Evolutionary conservation across 2,888 invertebrate species (phyloP).

Genomic region (Drosophila nr. fundita): DNA sequence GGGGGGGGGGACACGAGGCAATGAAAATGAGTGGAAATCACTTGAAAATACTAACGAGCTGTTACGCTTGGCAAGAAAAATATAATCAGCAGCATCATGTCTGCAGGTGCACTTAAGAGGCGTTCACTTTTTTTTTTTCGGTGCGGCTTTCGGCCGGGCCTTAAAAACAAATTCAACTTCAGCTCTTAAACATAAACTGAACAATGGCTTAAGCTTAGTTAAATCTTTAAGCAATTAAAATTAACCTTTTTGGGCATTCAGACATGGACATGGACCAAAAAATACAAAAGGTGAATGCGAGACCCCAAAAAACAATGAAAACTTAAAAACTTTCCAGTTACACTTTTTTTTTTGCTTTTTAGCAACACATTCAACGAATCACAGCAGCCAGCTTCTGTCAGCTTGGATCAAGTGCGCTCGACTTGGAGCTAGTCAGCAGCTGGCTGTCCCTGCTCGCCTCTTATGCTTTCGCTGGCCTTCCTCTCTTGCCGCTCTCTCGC

Average conservation of each 20-base stretch:
- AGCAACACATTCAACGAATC: neutral
- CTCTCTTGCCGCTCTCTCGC: neutral
- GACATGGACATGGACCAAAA: slow-evolving; percentile 18
- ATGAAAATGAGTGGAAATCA: slow-evolving; percentile 80
- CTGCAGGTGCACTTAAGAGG: slow-evolving; percentile 81
- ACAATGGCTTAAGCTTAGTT: slow-evolving; percentile 59
- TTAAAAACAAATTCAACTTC: neutral
- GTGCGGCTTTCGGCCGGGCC: slow-evolving; percentile 1
- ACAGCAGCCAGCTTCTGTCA: slow-evolving; percentile 65
- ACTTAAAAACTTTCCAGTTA: slow-evolving; percentile 12
- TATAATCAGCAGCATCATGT: slow-evolving; percentile 82
- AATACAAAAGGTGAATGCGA: slow-evolving; percentile 38
- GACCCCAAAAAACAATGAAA: slow-evolving; percentile 16
- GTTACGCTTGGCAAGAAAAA: slow-evolving; percentile 81
- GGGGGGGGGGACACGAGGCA: slow-evolving; percentile 14
- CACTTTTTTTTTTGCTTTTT: neutral
- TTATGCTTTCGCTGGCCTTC: neutral
- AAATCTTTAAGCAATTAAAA: slow-evolving; percentile 72
- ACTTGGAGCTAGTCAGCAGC: neutral
- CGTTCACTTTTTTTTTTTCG: slow-evolving; percentile 66
- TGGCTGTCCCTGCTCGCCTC: neutral
- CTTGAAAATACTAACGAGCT: slow-evolving; percentile 81
- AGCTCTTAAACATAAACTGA: slow-evolving; percentile 21
- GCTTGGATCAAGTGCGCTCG: slow-evolving; percentile 12
- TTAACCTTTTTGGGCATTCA: slow-evolving; percentile 65